Conservation (phyloP, 1,140 invertebrate species). For the Meloidogyne exigua region DNA sequence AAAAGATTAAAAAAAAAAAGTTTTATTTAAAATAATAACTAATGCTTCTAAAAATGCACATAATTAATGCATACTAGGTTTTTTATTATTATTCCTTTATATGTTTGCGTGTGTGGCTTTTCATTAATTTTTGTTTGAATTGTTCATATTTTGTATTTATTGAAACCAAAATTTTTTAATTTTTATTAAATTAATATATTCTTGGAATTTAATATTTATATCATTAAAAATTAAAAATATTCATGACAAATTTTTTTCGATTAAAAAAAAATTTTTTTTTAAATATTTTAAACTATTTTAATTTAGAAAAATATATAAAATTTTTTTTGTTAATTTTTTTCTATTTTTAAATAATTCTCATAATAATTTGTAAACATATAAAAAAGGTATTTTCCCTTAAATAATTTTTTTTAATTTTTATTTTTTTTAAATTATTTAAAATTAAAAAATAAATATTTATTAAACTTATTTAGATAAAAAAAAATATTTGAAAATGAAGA, state of each 20-base stretch:
- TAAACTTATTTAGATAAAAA: background rate
- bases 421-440: no score
- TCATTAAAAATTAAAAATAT: background rate
- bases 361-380: background rate
- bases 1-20: no score
- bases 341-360: conserved; percentile 5
- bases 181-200: background rate
- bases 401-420: no score
- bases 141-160: background rate
- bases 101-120: background rate
- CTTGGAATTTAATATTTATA: background rate
- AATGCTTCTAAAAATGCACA: background rate
- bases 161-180: no score
- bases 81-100: background rate
- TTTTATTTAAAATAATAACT: no score
- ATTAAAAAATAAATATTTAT: no score
- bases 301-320: no score
- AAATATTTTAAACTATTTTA: no score
- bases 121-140: background rate
- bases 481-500: background rate
- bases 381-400: background rate
- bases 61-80: background rate
- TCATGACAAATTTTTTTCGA: no score
- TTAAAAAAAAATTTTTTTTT: no score
- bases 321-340: background rate